Percentiles rank a stretch among this genome's conserved stretches.
These are phyloP conservation scores for Leptinotarsa texana DNA, from an alignment of 1,140 invertebrate species.

Conservation along the genomic window DNA sequence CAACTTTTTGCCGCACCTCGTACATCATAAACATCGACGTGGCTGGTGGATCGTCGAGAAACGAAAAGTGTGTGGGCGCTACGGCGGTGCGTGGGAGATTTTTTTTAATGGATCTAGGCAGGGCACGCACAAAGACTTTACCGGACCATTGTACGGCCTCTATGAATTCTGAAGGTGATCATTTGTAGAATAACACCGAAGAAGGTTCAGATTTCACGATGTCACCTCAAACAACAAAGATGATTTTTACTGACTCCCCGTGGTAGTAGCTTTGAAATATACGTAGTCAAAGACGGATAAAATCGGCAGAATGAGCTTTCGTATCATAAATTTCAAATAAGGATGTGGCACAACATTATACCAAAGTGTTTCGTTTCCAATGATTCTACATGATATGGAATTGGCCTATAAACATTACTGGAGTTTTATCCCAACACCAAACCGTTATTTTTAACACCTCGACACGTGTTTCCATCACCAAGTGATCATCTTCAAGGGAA, in stretches of 20 bases:
- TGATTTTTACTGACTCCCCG: constrained; percentile 3
- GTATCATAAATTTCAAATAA: too few species aligned
- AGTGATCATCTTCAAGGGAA: too few species aligned
- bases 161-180: constrained; percentile 16
- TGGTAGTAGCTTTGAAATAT: not conserved
- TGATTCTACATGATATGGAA: too few species aligned
- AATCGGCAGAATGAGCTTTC: too few species aligned
- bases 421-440: too few species aligned
- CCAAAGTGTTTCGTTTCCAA: too few species aligned
- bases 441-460: too few species aligned
- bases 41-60: not conserved
- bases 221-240: not conserved
- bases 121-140: constrained; percentile 18
- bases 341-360: too few species aligned
- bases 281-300: not conserved
- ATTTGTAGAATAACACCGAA: constrained; percentile 8
- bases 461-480: too few species aligned
- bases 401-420: too few species aligned
- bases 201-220: constrained; percentile 14
- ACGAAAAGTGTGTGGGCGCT: constrained; percentile 11
- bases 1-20: not conserved
- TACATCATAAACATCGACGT: not conserved
- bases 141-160: not conserved
- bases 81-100: constrained; percentile 8
- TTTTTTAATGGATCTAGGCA: constrained; percentile 19